Evolutionary conservation across 2,113 vertebrate genomes (phyloP).

Genomic region (Helogale parvula): DNA sequence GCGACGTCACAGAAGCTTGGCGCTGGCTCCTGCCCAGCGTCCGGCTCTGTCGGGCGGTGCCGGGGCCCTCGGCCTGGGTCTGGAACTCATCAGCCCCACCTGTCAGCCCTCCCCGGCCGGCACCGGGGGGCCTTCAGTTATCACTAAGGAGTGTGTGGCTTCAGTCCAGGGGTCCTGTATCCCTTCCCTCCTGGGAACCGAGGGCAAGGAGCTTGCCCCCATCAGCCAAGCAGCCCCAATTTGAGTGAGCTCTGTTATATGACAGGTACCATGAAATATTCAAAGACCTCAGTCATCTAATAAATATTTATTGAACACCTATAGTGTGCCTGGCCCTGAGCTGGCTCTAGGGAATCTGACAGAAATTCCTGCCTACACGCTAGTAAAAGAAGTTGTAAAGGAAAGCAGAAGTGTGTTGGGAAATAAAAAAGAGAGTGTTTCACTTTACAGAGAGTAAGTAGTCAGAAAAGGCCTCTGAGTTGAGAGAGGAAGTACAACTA

Average conservation of each 20-base stretch:
- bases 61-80: neutral
- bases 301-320: constrained; percentile 53
- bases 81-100: constrained; percentile 69
- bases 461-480: neutral
- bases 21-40: constrained; percentile 21
- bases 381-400: neutral
- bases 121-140: neutral
- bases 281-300: neutral
- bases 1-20: constrained; percentile 30
- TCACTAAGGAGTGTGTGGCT: constrained; percentile 5
- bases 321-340: neutral
- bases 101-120: constrained; percentile 35
- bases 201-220: neutral
- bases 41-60: neutral
- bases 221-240: neutral
- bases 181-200: neutral
- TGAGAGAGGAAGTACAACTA: neutral
- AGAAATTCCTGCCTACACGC: neutral
- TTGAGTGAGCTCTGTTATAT: neutral
- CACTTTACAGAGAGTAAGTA: neutral
- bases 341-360: neutral
- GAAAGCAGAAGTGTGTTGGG: neutral
- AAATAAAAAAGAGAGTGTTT: neutral
- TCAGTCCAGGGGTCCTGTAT: neutral
- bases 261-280: neutral